Percentiles rank a stretch among this genome's conserved stretches.
phyloP scores from a whole-genome alignment of 2,797 vertebrate genomes.

The Cynodonichthys magdalenae region DNA sequence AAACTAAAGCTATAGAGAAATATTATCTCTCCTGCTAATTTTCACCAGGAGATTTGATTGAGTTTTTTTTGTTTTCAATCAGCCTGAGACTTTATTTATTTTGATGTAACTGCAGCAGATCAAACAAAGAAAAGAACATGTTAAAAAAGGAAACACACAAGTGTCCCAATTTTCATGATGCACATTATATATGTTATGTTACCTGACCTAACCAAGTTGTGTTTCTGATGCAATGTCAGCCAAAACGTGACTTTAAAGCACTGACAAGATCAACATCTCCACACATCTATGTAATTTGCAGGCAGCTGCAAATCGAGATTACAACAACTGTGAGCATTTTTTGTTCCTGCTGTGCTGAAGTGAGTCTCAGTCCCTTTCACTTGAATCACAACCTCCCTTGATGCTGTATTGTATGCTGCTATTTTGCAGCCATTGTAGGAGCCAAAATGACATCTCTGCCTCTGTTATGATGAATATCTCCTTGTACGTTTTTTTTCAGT shows the following conservation, averaged over 20 bases:
- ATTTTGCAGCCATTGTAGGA: slow-evolving; percentile 15
- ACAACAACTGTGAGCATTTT: slow-evolving; percentile 2
- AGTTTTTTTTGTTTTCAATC: background rate
- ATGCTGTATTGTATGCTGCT: slow-evolving; percentile 19
- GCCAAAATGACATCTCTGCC: slow-evolving; percentile 16
- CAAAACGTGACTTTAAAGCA: background rate
- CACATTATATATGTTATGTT: background rate
- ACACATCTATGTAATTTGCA: slow-evolving; percentile 2
- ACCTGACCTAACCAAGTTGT: background rate
- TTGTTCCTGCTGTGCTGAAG: slow-evolving; percentile 3
- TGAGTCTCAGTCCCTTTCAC: slow-evolving; percentile 4
- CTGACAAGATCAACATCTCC: background rate
- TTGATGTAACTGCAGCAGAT: background rate
- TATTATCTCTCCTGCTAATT: background rate
- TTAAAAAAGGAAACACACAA: too few relatives aligned
- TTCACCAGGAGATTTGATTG: background rate
- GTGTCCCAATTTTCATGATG: too few relatives aligned
- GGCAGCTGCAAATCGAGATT: slow-evolving; percentile 15
- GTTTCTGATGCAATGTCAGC: background rate
- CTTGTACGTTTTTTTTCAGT: slow-evolving; percentile 4
- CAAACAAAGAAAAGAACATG: background rate
- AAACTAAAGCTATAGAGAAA: background rate
- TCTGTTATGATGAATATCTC: slow-evolving; percentile 21
- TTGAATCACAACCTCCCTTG: background rate
- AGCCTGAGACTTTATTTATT: background rate